These are phyloP conservation scores for Melitaea cinxia DNA, from an alignment of 1,140 invertebrate species.

Conservation along the genomic window DNA sequence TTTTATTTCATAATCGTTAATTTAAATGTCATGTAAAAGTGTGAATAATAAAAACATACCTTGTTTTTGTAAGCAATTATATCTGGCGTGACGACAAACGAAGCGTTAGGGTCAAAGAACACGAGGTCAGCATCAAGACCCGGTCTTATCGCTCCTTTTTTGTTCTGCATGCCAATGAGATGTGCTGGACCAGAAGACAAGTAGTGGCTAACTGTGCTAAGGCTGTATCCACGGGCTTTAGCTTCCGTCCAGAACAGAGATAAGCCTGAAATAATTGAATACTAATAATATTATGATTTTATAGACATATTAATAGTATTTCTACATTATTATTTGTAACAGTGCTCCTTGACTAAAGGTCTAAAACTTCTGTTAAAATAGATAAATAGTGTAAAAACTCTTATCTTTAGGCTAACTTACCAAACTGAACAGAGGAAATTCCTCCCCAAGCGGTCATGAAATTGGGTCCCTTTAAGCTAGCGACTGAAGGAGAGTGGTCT, in stretches of 20 bases:
- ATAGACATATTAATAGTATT: no score
- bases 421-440: slow-evolving; percentile 87
- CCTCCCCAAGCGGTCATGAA: slow-evolving; percentile 88
- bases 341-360: no score
- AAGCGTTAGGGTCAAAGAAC: slow-evolving; percentile 86
- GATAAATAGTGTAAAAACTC: no score
- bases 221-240: slow-evolving; percentile 71
- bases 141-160: slow-evolving; percentile 83
- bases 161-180: slow-evolving; percentile 82
- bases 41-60: slow-evolving; percentile 53
- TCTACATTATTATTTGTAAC: no score
- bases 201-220: slow-evolving; percentile 82
- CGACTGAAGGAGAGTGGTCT: slow-evolving; percentile 87
- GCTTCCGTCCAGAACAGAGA: slow-evolving; percentile 86
- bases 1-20: no score
- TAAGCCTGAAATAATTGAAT: slow-evolving; percentile 82
- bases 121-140: slow-evolving; percentile 88
- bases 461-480: slow-evolving; percentile 83
- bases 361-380: no score
- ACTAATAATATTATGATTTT: no score
- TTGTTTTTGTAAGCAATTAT: slow-evolving; percentile 84
- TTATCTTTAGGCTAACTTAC: no score
- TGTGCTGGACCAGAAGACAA: slow-evolving; percentile 84
- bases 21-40: background rate
- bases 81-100: slow-evolving; percentile 80